phyloP scores from a whole-genome alignment of 2,888 invertebrate species.

The Lottia gigantea region DNA sequence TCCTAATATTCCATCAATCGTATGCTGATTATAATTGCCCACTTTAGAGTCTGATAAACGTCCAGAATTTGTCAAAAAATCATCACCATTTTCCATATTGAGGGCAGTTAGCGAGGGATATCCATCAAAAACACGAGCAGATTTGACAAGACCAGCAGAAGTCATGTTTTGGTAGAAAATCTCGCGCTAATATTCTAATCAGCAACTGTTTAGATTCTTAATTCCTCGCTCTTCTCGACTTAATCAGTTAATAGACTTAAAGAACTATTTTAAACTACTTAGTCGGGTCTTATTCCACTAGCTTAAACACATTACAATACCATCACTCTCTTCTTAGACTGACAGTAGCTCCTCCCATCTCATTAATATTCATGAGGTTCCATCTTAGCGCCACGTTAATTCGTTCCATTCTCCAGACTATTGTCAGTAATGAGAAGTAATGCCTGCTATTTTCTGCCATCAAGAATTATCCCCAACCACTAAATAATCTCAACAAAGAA shows the following conservation, averaged over 20 bases:
- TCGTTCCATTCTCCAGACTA: not conserved
- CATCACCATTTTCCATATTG: conserved; percentile 5
- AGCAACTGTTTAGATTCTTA: conserved; percentile 3
- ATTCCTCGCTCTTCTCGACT: not conserved
- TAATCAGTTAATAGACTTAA: conserved; percentile 8
- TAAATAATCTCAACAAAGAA: too few relatives aligned
- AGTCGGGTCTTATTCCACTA: not conserved
- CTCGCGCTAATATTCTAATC: conserved; percentile 2
- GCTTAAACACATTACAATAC: not conserved
- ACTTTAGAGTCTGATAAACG: conserved; percentile 2
- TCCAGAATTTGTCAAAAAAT: not conserved
- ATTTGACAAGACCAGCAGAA: not conserved
- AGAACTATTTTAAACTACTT: conserved; percentile 10
- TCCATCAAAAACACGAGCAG: conserved; percentile 11
- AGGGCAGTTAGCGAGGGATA: not conserved
- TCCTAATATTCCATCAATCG: conserved; percentile 55
- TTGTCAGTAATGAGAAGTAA: too few relatives aligned
- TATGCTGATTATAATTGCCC: conserved; percentile 40
- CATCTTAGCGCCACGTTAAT: not conserved
- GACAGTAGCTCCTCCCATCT: conserved; percentile 13
- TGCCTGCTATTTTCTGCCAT: too few relatives aligned
- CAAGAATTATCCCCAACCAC: too few relatives aligned
- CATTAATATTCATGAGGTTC: conserved; percentile 20
- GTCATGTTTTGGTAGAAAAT: not conserved
- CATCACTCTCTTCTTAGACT: too few relatives aligned